These are phyloP conservation scores for Drosophila seguyi DNA, from an alignment of 1,140 invertebrate genomes.

Conservation along the genomic window DNA sequence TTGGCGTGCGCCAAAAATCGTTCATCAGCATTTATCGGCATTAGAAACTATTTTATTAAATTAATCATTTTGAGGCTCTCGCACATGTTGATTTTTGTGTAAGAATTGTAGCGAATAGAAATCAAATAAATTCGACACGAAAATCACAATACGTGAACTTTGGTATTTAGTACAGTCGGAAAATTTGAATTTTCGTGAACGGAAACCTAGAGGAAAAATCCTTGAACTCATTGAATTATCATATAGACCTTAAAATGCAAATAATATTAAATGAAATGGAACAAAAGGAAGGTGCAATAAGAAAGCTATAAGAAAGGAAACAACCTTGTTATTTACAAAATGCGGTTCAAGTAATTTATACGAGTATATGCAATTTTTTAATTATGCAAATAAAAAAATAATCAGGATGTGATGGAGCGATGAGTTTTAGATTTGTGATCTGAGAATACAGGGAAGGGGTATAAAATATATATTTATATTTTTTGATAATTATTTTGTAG, in stretches of 20 bases:
- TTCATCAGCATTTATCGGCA: conserved; percentile 25
- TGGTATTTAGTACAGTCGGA: not conserved
- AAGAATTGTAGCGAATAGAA: conserved; percentile 21
- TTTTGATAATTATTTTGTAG: not conserved
- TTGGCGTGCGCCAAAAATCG: conserved; percentile 50
- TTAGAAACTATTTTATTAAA: conserved; percentile 41
- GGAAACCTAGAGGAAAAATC: conserved; percentile 23
- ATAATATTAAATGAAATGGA: conserved; percentile 23
- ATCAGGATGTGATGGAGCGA: not conserved
- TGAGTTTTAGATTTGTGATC: not conserved
- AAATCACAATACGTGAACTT: conserved; percentile 23
- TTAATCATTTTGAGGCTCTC: conserved; percentile 53
- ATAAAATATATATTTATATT: too few species aligned
- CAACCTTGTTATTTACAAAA: not conserved
- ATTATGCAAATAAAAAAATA: not conserved
- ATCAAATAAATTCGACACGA: conserved; percentile 28
- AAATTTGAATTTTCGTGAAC: not conserved
- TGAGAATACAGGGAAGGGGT: too few species aligned
- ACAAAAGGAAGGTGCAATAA: conserved; percentile 21
- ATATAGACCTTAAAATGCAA: conserved; percentile 30
- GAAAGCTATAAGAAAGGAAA: too few species aligned
- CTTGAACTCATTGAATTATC: conserved; percentile 51
- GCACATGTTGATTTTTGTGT: conserved; percentile 55
- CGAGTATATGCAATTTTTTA: not conserved
- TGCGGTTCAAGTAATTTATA: not conserved